A percentile compares a stretch with the other conserved stretches of the same genome.
Conservation (phyloP, 2,888 invertebrate genomes). For the Plebejus argus region DNA sequence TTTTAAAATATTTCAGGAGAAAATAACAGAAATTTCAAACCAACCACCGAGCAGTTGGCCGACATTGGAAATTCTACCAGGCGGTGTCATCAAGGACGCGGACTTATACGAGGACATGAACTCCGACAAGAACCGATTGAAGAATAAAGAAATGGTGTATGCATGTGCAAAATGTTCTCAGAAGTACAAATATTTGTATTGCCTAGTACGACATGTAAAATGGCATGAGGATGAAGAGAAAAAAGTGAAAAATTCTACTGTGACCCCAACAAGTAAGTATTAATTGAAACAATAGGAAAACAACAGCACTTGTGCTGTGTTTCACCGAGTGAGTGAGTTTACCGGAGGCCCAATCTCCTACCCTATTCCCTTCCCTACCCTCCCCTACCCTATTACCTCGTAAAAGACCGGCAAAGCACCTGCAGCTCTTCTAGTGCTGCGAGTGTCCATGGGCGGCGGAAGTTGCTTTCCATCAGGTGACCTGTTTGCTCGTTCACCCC, state of each 20-base stretch:
- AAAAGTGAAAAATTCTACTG: slow-evolving; percentile 35
- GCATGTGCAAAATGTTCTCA: slow-evolving; percentile 70
- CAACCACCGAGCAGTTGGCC: slow-evolving; percentile 62
- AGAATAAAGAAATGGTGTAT: slow-evolving; percentile 59
- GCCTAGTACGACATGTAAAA: slow-evolving; percentile 66
- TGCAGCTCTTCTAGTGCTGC: too few species aligned
- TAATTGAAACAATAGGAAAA: too few species aligned
- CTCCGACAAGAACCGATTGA: slow-evolving; percentile 31
- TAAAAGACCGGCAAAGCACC: too few species aligned
- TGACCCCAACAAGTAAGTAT: background rate
- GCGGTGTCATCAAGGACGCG: slow-evolving; percentile 66
- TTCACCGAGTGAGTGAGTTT: too few species aligned
- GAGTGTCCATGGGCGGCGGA: too few species aligned
- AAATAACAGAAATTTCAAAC: slow-evolving; percentile 23
- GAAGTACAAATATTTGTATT: slow-evolving; percentile 61
- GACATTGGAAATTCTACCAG: slow-evolving; percentile 68
- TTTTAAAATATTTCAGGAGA: slow-evolving; percentile 30
- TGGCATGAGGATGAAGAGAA: slow-evolving; percentile 63
- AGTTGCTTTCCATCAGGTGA: too few species aligned
- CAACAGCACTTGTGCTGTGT: too few species aligned
- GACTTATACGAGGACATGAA: slow-evolving; percentile 50
- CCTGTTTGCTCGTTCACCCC: too few species aligned
- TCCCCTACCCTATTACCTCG: too few species aligned
- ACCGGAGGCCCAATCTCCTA: too few species aligned
- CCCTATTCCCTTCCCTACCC: too few species aligned